Percentiles rank a stretch among this genome's conserved stretches.
phyloP scores from a whole-genome alignment of 2,113 vertebrate species.

The Macquaria australasica region DNA sequence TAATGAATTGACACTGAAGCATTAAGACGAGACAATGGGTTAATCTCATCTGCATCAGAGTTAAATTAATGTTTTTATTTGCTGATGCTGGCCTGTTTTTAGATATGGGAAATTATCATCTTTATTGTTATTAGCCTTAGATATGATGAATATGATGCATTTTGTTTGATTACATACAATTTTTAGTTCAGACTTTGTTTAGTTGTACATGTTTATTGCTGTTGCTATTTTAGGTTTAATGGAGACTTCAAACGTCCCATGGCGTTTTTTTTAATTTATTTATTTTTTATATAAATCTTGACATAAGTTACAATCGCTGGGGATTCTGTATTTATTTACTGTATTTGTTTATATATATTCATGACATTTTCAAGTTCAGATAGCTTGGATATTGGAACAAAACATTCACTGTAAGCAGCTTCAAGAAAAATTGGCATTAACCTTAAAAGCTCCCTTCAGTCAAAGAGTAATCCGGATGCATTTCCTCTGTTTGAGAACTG shows the following conservation, averaged over 20 bases:
- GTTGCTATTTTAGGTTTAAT: not conserved
- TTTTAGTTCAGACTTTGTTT: not conserved
- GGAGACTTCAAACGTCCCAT: not conserved
- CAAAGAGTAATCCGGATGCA: constrained; percentile 38
- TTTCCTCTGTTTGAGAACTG: constrained; percentile 52
- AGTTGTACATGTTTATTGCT: not conserved
- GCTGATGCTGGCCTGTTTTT: not conserved
- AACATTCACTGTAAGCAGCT: constrained; percentile 3
- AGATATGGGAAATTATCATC: too few relatives aligned
- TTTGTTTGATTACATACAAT: not conserved
- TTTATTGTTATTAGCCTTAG: not conserved
- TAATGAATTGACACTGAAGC: not conserved
- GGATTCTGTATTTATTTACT: not conserved
- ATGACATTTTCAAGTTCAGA: not conserved
- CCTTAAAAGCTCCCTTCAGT: constrained; percentile 8
- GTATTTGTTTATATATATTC: not conserved
- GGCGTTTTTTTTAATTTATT: too few relatives aligned
- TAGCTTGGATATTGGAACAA: not conserved
- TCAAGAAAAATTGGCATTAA: not conserved
- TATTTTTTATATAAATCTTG: too few relatives aligned
- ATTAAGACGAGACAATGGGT: not conserved
- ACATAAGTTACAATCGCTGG: not conserved
- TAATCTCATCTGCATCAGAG: not conserved
- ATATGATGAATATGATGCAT: not conserved
- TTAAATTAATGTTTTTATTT: not conserved